phyloP scores from a whole-genome alignment of 2,797 vertebrate species.

The Dermochelys coriacea region DNA sequence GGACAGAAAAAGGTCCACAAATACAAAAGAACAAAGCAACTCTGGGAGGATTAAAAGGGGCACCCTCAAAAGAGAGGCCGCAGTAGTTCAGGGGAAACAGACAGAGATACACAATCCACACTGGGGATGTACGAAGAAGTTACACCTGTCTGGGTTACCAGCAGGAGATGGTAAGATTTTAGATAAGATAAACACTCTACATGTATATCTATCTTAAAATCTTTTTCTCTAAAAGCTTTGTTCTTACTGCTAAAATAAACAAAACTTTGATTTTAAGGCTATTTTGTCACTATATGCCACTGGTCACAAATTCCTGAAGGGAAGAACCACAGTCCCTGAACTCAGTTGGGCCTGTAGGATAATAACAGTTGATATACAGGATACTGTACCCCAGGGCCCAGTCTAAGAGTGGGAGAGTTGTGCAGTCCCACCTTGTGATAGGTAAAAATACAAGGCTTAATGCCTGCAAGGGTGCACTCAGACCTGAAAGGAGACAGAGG shows the following conservation, averaged over 20 bases:
- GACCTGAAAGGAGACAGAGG: not conserved
- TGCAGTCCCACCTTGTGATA: not conserved
- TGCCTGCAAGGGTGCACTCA: not conserved
- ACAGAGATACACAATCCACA: not conserved
- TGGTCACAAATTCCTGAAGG: not conserved
- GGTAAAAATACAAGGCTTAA: not conserved
- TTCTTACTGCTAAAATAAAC: not conserved
- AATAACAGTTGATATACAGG: not conserved
- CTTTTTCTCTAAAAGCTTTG: not conserved
- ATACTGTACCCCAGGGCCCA: not conserved
- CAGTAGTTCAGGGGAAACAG: not conserved
- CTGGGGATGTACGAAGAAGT: rapidly evolving
- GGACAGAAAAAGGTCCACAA: not conserved
- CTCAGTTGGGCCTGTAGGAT: not conserved
- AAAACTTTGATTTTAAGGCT: not conserved
- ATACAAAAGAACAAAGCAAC: not conserved
- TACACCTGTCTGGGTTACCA: not conserved
- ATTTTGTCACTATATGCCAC: not conserved
- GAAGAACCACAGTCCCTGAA: not conserved
- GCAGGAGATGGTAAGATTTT: not conserved
- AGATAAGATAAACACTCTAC: too few species aligned
- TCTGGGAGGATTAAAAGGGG: not conserved
- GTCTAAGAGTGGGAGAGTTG: not conserved
- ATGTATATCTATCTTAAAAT: not conserved
- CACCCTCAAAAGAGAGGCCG: not conserved